Conservation (phyloP, 1,140 invertebrate species). For the Lucilia cuprina region DNA sequence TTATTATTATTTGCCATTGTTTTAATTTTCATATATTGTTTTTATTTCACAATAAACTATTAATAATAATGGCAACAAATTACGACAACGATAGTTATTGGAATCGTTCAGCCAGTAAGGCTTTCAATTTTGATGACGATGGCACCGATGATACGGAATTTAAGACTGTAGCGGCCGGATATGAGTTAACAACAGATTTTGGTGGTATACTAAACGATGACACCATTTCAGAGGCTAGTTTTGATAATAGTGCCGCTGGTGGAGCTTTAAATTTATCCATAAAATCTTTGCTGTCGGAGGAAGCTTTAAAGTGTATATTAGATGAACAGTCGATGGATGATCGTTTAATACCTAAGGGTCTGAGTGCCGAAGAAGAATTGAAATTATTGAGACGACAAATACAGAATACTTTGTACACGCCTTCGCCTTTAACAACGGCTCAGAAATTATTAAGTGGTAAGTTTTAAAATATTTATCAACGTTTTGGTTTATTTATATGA, state of each 20-base stretch:
- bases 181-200: conserved; percentile 15
- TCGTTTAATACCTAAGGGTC: conserved; percentile 51
- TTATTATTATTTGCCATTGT: not conserved
- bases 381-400: conserved; percentile 51
- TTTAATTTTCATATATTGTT: not conserved
- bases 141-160: conserved; percentile 47
- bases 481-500: no score
- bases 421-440: conserved; percentile 59
- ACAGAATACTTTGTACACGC: conserved; percentile 54
- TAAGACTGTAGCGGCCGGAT: not conserved
- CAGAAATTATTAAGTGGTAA: conserved; percentile 65
- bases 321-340: conserved; percentile 54
- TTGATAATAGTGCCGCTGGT: conserved; percentile 42
- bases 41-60: not conserved
- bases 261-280: conserved; percentile 49
- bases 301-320: conserved; percentile 49
- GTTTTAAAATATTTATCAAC: not conserved
- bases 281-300: conserved; percentile 54
- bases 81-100: conserved; percentile 55
- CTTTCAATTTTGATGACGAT: conserved; percentile 59
- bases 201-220: conserved; percentile 55
- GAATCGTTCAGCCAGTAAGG: conserved; percentile 56
- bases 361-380: conserved; percentile 52
- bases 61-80: conserved; percentile 40
- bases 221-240: conserved; percentile 55